Conservation (phyloP, 1,140 invertebrate genomes). For the Halyomorpha halys region DNA sequence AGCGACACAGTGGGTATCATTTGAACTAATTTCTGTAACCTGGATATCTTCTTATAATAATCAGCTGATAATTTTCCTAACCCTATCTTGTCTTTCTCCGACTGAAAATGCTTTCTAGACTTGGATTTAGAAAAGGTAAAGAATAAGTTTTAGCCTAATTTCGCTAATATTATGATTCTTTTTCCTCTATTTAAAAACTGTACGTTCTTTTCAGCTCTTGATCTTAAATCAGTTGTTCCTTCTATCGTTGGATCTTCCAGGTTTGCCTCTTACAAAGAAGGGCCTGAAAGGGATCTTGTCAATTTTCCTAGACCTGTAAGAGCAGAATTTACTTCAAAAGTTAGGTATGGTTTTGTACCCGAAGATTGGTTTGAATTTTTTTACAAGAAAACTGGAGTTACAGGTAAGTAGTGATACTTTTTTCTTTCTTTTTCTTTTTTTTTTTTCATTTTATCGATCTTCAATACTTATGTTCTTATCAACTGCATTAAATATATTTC, state of each 20-base stretch:
- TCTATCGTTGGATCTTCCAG: conserved; percentile 1
- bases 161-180: not conserved
- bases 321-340: conserved; percentile 54
- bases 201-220: conserved; percentile 17
- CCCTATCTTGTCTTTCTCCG: not conserved
- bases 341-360: conserved; percentile 78
- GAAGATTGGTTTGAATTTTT: conserved; percentile 92
- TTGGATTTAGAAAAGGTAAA: conserved; percentile 25
- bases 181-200: not conserved
- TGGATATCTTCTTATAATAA: not conserved
- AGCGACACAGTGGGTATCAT: not conserved
- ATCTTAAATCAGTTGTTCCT: conserved; percentile 18
- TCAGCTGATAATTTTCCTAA: conserved; percentile 3
- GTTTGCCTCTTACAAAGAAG: conserved; percentile 15
- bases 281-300: conserved; percentile 44
- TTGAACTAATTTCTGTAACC: not conserved
- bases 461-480: too few species aligned
- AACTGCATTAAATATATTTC: too few species aligned
- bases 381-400: conserved; percentile 88
- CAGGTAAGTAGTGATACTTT: conserved; percentile 39
- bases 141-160: not conserved
- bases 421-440: not conserved
- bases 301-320: conserved; percentile 59
- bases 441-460: not conserved
- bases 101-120: conserved; percentile 22